Conservation (phyloP, 2,113 vertebrate genomes). For the Ictalurus punctatus region DNA sequence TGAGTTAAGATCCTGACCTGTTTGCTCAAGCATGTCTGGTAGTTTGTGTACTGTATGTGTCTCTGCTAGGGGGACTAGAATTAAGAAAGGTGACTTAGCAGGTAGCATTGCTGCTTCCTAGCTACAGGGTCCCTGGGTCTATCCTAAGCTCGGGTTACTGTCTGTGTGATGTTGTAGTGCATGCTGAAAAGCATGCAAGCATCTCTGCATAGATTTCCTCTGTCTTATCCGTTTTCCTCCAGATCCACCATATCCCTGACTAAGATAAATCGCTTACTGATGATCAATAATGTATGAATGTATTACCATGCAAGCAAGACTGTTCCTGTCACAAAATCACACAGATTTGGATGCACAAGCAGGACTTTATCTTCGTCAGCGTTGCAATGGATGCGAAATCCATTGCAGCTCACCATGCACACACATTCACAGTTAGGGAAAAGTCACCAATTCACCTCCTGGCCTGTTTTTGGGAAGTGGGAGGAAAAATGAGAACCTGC, state of each 20-base stretch:
- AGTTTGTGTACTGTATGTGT: neutral
- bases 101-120: neutral
- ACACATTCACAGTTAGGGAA: neutral
- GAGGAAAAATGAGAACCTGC: neutral
- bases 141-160: neutral
- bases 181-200: no score
- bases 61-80: neutral
- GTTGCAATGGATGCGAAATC: neutral
- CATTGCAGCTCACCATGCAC: neutral
- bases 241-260: neutral
- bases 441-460: neutral
- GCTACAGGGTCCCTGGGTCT: neutral
- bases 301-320: neutral
- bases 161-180: neutral
- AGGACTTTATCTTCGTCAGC: neutral
- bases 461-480: neutral
- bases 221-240: neutral
- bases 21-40: conserved; percentile 56
- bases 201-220: neutral
- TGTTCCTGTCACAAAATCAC: neutral
- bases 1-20: conserved; percentile 69
- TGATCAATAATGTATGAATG: neutral
- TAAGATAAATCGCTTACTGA: neutral
- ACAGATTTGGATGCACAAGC: neutral
- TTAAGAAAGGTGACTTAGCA: neutral